Evolutionary conservation across 2,113 vertebrate genomes (phyloP).

Genomic region (Pogonocichla stellata): DNA sequence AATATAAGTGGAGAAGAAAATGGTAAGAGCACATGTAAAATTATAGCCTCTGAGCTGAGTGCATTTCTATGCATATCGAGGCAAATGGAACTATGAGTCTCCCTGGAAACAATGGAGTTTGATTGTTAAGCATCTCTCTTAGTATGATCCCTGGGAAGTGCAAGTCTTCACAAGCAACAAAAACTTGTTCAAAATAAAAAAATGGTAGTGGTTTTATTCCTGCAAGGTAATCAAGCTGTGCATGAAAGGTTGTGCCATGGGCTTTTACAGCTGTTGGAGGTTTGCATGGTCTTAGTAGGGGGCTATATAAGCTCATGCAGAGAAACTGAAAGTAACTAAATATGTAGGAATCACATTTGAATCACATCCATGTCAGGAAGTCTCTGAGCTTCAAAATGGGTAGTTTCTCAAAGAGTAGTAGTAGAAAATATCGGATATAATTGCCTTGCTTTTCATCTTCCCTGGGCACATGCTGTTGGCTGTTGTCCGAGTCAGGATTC

Average conservation of each 20-base stretch:
- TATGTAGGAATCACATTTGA: not conserved
- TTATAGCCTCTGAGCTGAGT: not conserved
- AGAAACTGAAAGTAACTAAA: not conserved
- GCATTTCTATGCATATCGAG: not conserved
- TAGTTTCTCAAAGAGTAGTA: not conserved
- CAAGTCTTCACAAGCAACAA: not conserved
- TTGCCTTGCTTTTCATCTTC: not conserved
- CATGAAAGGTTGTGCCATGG: fast-evolving
- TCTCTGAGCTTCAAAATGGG: not conserved
- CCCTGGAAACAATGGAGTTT: not conserved
- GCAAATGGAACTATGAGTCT: not conserved
- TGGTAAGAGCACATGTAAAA: not conserved
- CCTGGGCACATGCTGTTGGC: not conserved
- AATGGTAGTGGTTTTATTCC: not conserved
- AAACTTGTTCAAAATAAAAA: not conserved
- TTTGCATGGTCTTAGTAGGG: not conserved
- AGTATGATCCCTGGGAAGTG: not conserved
- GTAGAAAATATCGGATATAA: not conserved
- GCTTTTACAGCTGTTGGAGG: not conserved
- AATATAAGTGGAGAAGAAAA: not conserved
- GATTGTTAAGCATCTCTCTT: not conserved
- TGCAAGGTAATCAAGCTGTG: not conserved
- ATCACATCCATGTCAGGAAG: not conserved
- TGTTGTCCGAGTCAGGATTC: not conserved
- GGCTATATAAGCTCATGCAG: not conserved